Conservation (phyloP, 2,797 vertebrate genomes). For the Amblyopsis hoosieri region DNA sequence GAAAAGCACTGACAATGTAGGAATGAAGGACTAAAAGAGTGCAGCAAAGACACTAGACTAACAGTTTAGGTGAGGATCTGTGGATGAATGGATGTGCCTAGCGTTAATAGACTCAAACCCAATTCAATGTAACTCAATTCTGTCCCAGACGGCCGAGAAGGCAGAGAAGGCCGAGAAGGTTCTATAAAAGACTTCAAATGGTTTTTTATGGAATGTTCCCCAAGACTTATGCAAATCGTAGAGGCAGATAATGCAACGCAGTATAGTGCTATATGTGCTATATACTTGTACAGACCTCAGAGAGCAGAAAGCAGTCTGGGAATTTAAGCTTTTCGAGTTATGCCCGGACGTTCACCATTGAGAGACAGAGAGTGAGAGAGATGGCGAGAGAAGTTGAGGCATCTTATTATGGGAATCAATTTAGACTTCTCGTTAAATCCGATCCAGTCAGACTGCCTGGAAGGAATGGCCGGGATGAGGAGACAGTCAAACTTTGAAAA, state of each 20-base stretch:
- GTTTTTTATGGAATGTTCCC: too few relatives aligned
- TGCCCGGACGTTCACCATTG: background rate
- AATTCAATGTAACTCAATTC: background rate
- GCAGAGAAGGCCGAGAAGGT: background rate
- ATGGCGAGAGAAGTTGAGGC: constrained; percentile 10
- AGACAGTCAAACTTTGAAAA: constrained; percentile 22
- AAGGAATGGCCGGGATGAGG: constrained; percentile 35
- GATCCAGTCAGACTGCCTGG: constrained; percentile 53
- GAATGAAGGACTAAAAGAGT: background rate
- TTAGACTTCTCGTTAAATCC: constrained; percentile 69
- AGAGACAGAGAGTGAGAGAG: constrained; percentile 3
- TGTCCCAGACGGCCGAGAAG: background rate
- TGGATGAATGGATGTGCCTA: constrained; percentile 10
- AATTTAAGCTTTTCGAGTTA: background rate
- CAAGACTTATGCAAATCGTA: too few relatives aligned
- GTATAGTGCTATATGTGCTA: too few relatives aligned
- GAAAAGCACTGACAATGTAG: background rate
- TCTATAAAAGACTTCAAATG: too few relatives aligned
- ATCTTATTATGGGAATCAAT: constrained; percentile 54
- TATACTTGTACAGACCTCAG: constrained; percentile 1
- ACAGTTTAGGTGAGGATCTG: constrained; percentile 23
- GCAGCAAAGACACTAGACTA: background rate
- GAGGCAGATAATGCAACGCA: background rate
- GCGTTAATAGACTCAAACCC: constrained; percentile 20
- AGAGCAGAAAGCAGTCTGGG: background rate